These are phyloP conservation scores for Synanthedon formicaeformis DNA, from an alignment of 2,888 invertebrate genomes.

Conservation along the genomic window DNA sequence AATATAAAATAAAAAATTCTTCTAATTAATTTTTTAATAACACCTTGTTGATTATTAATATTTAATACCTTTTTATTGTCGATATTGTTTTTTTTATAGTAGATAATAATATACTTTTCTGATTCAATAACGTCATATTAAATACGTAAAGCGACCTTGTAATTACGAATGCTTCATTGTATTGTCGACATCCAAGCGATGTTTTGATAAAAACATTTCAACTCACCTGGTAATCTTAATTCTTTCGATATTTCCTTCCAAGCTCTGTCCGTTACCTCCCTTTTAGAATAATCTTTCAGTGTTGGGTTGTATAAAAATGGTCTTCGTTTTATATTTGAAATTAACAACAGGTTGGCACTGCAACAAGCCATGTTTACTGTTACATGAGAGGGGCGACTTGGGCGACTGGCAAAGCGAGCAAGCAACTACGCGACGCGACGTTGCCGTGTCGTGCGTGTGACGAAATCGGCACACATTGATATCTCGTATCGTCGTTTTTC, in stretches of 20 bases:
- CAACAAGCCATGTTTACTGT: conserved; percentile 6
- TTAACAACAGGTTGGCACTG: conserved; percentile 20
- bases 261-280: conserved; percentile 25
- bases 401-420: neutral
- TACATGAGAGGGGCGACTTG: neutral
- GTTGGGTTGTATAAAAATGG: conserved; percentile 27
- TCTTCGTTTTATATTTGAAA: conserved; percentile 23
- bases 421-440: neutral
- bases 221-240: conserved; percentile 21
- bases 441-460: neutral
- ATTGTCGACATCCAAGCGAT: neutral
- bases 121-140: no score
- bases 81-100: no score
- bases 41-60: no score
- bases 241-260: conserved; percentile 26
- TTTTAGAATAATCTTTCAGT: conserved; percentile 24
- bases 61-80: no score
- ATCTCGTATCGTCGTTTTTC: no score
- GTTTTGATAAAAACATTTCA: neutral
- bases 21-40: no score
- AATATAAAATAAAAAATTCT: no score
- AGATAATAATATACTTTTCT: no score
- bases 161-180: neutral
- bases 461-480: no score
- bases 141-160: no score